Base-by-base conservation (phyloP, 2,797 vertebrate genomes). In the Thripadectes ignobilis region DNA sequence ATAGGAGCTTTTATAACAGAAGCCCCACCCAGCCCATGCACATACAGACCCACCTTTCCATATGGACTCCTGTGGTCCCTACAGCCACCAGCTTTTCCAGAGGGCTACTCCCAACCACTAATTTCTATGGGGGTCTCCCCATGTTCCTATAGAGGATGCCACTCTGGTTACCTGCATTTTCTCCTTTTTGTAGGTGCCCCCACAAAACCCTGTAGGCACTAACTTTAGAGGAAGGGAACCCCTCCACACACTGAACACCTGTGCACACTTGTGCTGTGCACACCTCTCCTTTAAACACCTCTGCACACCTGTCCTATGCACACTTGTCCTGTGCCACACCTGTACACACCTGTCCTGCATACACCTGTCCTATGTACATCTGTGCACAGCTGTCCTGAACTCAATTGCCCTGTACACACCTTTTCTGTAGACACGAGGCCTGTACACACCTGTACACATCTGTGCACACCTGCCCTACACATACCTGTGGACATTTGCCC, bases 61-160 rank as follows among this genome's bases (percentile, higher is more conserved):
- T 27, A 5, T 3, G 32, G 12, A 9, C 10, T 23, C 17, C 36
- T 66, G 13, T 6, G 8, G 12, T 45, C 52, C 45, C 29, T 48
- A 4, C 8, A n/a, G 62, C 45, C 23, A 67, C n/a, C 21, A 2
- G 12, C 9, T 92, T 88, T 65, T 59, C n/a, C 24, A 14, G 27
- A 36, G 49, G 15, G 14, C 19, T 80, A 3, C 7, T 38, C 27
- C 36, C 12, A 51, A 34, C 4, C 24, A 1, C 30, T 26, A 0
- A 7, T 67, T 59, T 30, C 52, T 22, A 0, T 1, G 3, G 23
- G 18, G 32, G 3, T 1, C 4, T 1, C 0, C 3, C 7, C 3
- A 2, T 51, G 1, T 52, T 43, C 20, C 20, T 49, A 3, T 2
- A 48, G 51, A 8, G 6, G 45, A 7, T 3, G 3, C 14, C 0